A percentile compares a stretch with the other conserved stretches of the same genome.
Conservation (phyloP, 2,888 invertebrate species). For the Pristionchus exspectatus region DNA sequence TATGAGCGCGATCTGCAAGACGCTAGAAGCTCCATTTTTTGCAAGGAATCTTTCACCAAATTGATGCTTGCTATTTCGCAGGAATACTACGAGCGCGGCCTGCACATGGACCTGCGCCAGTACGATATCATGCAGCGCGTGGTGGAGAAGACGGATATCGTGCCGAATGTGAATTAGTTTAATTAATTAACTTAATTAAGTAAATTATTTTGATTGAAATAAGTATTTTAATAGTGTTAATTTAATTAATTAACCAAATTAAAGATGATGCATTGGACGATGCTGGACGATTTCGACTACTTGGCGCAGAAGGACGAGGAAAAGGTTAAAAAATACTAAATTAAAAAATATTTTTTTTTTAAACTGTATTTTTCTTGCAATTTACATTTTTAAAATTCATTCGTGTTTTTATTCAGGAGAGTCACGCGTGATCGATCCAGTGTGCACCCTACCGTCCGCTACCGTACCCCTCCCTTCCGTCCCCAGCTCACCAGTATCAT, state of each 20-base stretch:
- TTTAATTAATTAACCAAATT: background rate
- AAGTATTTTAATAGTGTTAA: background rate
- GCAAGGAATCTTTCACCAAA: too few relatives aligned
- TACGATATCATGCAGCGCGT: background rate
- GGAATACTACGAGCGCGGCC: background rate
- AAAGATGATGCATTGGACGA: background rate
- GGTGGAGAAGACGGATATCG: background rate
- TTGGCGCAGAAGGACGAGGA: background rate
- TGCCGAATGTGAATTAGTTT: background rate
- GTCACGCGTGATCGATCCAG: background rate
- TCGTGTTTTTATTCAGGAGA: background rate
- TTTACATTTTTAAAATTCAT: background rate
- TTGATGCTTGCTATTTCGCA: too few relatives aligned
- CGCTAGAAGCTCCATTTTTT: too few relatives aligned
- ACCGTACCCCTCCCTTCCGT: background rate
- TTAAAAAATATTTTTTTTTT: background rate
- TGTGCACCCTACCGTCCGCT: background rate
- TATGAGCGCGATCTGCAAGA: too few relatives aligned
- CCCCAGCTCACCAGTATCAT: background rate
- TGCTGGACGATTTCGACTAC: conserved; percentile 22
- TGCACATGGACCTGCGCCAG: conserved; percentile 21
- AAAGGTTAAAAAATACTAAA: background rate
- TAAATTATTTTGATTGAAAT: too few relatives aligned
- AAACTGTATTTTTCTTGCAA: too few relatives aligned
- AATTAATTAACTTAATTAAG: background rate